Evolutionary conservation across 2,888 invertebrate genomes (phyloP).

Genomic region (Metellina segmentata): DNA sequence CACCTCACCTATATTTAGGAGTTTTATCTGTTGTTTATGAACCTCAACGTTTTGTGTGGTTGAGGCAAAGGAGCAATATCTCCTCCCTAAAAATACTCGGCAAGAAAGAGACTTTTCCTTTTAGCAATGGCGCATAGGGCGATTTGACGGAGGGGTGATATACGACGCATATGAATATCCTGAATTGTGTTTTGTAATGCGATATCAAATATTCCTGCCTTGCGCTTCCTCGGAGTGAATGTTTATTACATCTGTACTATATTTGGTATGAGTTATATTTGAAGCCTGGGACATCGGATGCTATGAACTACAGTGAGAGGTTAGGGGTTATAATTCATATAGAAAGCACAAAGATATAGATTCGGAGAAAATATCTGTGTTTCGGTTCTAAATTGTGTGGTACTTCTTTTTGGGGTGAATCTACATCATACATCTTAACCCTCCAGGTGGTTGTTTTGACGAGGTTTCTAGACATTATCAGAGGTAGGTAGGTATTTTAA

Average conservation of each 20-base stretch:
- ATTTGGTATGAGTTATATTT: not conserved
- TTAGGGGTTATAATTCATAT: too few relatives aligned
- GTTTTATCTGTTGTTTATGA: constrained; percentile 64
- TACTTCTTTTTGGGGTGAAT: too few relatives aligned
- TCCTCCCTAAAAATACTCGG: constrained; percentile 40
- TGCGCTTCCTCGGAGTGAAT: not conserved
- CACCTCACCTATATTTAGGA: constrained; percentile 63
- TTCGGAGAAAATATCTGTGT: too few relatives aligned
- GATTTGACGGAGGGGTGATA: constrained; percentile 19
- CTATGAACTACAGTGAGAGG: too few relatives aligned
- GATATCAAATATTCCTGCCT: not conserved
- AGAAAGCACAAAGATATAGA: too few relatives aligned
- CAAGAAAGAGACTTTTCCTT: constrained; percentile 37
- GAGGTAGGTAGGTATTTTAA: too few relatives aligned
- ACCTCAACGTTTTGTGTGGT: constrained; percentile 3
- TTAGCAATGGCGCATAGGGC: constrained; percentile 17
- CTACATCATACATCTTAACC: too few relatives aligned
- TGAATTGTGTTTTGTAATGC: not conserved
- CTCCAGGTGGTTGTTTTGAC: too few relatives aligned
- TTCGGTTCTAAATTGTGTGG: too few relatives aligned
- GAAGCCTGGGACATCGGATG: too few relatives aligned
- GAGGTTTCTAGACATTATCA: too few relatives aligned
- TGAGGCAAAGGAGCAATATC: constrained; percentile 19
- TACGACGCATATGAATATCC: constrained; percentile 34
- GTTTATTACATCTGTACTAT: not conserved